Conservation (phyloP, 2,888 invertebrate genomes). For the Oscheius myriophilus region DNA sequence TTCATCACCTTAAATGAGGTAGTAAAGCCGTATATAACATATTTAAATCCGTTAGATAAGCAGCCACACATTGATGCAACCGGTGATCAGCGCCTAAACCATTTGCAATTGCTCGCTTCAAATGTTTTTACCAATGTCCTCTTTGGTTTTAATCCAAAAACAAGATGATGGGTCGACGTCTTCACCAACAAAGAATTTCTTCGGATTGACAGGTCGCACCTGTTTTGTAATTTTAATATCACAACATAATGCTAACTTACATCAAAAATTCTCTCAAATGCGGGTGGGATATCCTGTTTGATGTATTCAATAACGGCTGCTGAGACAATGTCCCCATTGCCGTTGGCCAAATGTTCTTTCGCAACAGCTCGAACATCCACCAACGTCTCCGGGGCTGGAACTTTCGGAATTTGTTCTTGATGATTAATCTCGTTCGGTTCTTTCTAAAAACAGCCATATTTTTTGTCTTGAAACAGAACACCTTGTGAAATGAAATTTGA, state of each 20-base stretch:
- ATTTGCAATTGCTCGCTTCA: not conserved
- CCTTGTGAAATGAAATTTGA: slow-evolving; percentile 59
- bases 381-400: slow-evolving; percentile 51
- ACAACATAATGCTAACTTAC: slow-evolving; percentile 23
- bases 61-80: slow-evolving; percentile 48
- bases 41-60: slow-evolving; percentile 45
- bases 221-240: not conserved
- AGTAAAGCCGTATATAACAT: slow-evolving; percentile 52
- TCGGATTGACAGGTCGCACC: slow-evolving; percentile 43
- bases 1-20: slow-evolving; percentile 48
- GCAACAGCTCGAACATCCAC: slow-evolving; percentile 38
- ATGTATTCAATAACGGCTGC: slow-evolving; percentile 35
- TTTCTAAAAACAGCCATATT: slow-evolving; percentile 31
- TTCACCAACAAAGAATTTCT: slow-evolving; percentile 41
- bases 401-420: slow-evolving; percentile 54
- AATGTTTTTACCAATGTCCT: slow-evolving; percentile 35
- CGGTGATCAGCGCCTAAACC: slow-evolving; percentile 42
- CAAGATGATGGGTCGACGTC: slow-evolving; percentile 38
- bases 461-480: no score
- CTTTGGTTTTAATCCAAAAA: slow-evolving; percentile 43
- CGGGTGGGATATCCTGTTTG: slow-evolving; percentile 42
- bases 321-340: slow-evolving; percentile 34
- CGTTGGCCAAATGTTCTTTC: slow-evolving; percentile 34
- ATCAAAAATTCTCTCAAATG: slow-evolving; percentile 53
- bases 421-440: slow-evolving; percentile 53